Evolutionary conservation across 2,888 invertebrate genomes (phyloP), one percentile per base, ranked within the genome.

Genomic region (Hyposoter didymator): DNA sequence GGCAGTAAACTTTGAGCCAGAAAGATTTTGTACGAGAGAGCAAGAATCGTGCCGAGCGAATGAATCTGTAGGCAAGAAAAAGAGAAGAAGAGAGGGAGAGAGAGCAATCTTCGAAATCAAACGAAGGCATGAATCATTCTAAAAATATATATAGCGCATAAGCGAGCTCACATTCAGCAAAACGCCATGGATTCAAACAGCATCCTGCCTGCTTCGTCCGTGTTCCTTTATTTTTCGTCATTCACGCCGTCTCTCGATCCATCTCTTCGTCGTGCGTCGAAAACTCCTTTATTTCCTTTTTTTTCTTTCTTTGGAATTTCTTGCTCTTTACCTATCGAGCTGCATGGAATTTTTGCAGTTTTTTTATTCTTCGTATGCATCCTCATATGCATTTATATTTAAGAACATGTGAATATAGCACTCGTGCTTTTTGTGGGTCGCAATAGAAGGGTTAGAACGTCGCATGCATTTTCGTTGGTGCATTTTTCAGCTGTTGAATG

Each of bases 61-160:
- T 55, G 72, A 49, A 74, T 67, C 32, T 14, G 55, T 35, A 59
- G 32, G 47, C 59, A 45, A 49, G 49, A 49, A 22, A 47, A 45
- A 19, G 35, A 72, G 47, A 82, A 59, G 69, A 69, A 64, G 72
- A 67, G 45, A 70, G 73, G 82, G 82, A 62, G 55, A 52, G 82
- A 85, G 86, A 87, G 90, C 89, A 90, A 92, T 93, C 91, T 92
- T 92, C 90, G 90, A 88, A 93, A 93, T 92, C 92, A 92, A 92
- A 92, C 91, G 90, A 88, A 92, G 88, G 79, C 91, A 90, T 91
- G 90, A 89, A 91, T 92, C 92, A 92, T 90, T 91, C 92, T 92
- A 92, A 93, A 92, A 92, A 93, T 93, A 93, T 82, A 81, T 72
- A 80, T 73, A 80, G 62, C 79, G 74, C 82, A 85, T 78, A 85